A percentile compares a stretch with the other conserved stretches of the same genome.
Conservation (phyloP, 2,113 vertebrate species). For the Pleuronectes platessa region DNA sequence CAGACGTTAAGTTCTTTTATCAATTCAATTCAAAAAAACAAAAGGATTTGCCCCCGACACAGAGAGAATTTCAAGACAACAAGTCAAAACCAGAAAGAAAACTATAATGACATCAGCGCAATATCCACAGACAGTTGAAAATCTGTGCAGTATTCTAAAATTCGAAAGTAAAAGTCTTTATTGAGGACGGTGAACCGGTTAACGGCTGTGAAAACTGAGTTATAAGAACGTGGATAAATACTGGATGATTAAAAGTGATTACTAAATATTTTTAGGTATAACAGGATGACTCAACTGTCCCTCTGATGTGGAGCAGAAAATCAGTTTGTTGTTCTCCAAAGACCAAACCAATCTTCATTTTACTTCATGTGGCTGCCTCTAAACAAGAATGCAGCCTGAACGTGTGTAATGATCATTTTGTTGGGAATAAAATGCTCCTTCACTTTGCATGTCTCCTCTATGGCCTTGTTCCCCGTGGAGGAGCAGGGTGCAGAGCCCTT, state of each 20-base stretch:
- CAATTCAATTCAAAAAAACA: conserved; percentile 17
- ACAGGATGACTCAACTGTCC: conserved; percentile 13
- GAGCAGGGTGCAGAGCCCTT: conserved; percentile 70
- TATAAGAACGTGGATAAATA: too few species aligned
- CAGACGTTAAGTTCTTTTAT: conserved; percentile 47
- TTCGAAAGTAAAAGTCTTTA: too few species aligned
- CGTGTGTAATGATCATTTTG: background rate
- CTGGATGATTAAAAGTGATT: too few species aligned
- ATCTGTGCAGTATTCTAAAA: too few species aligned
- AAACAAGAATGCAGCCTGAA: conserved; percentile 10
- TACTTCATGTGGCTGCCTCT: background rate
- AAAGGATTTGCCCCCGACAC: too few species aligned
- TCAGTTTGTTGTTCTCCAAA: background rate
- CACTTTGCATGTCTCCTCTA: conserved; percentile 9
- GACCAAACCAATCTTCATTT: background rate
- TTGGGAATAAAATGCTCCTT: conserved; percentile 10
- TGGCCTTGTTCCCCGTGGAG: conserved; percentile 46
- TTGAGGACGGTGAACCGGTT: too few species aligned
- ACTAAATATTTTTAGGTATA: conserved; percentile 16
- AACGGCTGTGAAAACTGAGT: too few species aligned
- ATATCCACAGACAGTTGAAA: too few species aligned
- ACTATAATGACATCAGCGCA: too few species aligned
- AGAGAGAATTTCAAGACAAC: too few species aligned
- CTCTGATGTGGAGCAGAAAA: background rate
- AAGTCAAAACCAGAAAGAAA: too few species aligned